phyloP scores from a whole-genome alignment of 2,797 vertebrate genomes.

The Pseudomugil tenellus region DNA sequence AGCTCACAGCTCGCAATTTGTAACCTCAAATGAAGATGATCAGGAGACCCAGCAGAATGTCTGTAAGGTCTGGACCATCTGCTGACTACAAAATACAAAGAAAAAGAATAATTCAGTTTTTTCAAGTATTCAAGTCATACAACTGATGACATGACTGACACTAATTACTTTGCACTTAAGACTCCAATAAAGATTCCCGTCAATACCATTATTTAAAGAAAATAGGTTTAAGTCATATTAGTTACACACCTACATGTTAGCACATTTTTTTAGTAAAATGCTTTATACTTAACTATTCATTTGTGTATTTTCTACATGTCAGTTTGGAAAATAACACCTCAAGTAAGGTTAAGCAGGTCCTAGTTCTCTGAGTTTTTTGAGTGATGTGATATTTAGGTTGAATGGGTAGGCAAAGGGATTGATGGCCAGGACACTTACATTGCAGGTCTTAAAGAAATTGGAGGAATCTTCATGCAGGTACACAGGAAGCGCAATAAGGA shows the following conservation, averaged over 20 bases:
- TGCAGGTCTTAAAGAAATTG: neutral
- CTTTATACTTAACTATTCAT: too few relatives aligned
- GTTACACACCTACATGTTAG: too few relatives aligned
- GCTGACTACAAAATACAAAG: slow-evolving; percentile 9
- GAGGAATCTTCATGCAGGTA: too few relatives aligned
- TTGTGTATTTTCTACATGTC: neutral
- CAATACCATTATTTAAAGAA: too few relatives aligned
- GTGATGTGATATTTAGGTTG: neutral
- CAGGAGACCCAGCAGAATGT: neutral
- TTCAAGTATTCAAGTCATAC: neutral
- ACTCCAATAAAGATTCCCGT: too few relatives aligned
- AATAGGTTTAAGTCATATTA: too few relatives aligned
- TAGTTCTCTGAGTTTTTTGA: neutral
- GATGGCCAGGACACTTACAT: neutral
- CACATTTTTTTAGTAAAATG: too few relatives aligned
- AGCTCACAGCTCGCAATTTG: too few relatives aligned
- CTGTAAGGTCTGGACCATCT: slow-evolving; percentile 12
- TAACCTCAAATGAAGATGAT: too few relatives aligned
- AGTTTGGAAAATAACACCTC: neutral
- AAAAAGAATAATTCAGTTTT: slow-evolving; percentile 6
- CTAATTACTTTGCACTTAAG: too few relatives aligned
- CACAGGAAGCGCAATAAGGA: too few relatives aligned
- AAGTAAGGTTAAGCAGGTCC: neutral
- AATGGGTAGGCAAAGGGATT: neutral
- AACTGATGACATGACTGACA: neutral